Percentiles rank a stretch among this genome's conserved stretches.
Conservation (phyloP, 2,888 invertebrate species). For the Agonopterix heracliana region DNA sequence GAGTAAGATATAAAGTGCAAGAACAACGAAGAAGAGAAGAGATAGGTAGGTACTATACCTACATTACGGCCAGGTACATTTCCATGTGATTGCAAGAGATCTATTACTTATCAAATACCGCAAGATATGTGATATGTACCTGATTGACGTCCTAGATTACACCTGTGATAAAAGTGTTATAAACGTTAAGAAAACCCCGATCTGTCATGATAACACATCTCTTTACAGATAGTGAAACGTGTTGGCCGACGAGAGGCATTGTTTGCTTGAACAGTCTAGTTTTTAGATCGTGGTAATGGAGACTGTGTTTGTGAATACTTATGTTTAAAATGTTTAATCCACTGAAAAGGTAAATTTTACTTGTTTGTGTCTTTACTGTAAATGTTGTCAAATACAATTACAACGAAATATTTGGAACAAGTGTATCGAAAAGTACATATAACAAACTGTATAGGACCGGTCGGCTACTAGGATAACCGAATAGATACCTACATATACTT, state of each 20-base stretch:
- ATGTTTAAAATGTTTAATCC: conserved; percentile 37
- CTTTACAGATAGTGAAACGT: conserved; percentile 15
- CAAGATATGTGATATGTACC: conserved; percentile 27
- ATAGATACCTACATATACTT: no score
- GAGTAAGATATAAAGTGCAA: no score
- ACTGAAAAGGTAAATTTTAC: conserved; percentile 42
- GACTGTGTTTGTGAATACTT: no score
- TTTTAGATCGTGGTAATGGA: no score
- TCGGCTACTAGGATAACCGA: no score
- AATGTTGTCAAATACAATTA: no score
- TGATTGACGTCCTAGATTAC: conserved; percentile 61
- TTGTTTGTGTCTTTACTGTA: no score
- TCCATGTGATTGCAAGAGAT: conserved; percentile 33
- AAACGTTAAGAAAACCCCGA: conserved; percentile 44
- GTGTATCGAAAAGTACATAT: no score
- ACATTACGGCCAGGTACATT: conserved; percentile 13
- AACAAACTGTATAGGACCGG: no score
- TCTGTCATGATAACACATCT: conserved; percentile 55
- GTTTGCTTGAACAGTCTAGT: conserved; percentile 4
- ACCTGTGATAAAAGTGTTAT: conserved; percentile 24
- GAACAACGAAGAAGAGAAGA: no score
- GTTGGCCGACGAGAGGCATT: conserved; percentile 18
- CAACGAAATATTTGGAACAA: no score
- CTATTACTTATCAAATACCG: conserved; percentile 21
- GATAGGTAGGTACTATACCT: no score